Evolutionary conservation across 2,888 invertebrate species (phyloP), one percentile per base, ranked within the genome.

Genomic region (Ceriagrion tenellum): DNA sequence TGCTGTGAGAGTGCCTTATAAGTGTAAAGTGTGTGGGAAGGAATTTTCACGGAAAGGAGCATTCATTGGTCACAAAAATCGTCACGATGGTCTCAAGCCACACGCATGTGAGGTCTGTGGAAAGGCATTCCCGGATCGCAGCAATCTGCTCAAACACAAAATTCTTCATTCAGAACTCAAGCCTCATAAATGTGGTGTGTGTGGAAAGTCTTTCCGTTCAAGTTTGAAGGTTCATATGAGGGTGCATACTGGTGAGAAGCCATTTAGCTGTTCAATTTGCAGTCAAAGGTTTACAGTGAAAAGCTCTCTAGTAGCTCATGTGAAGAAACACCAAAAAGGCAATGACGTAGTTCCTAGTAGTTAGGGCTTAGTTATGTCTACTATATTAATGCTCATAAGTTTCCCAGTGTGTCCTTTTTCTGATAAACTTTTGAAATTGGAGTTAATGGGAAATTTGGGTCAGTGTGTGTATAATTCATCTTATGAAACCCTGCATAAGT

Each of bases 21-120:
- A 95, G n/a, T 96, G 96, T 74, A 89, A 81, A 35, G 95, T 95
- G 35, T 96, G 96, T 95, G 95, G 95, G n/a, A 96, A 96, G 59
- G 95, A 95, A 89, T 96, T 96, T 95, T 95, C 95, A 55, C 95
- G 95, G 88, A 59, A 95, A 30, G 95, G 96, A 1, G 96, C 96
- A 89, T 95, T 96, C 56, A 95, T 95, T 95, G 95, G 95, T 35
- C 96, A 96, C 95, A 81, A 95, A 40, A 96, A 95, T 95, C 95
- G 95, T 40, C 96, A 96, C 95, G 90, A 95, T n/a, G 95, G 95
- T n/a, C 90, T 95, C 30, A 95, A 95, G 18, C 95, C 95, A 0
- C 95, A 95, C 74, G 95, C 95, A 55, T 96, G 96, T 95, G 95
- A 95, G 30, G 26, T 95, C 13, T 96, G 96, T 93, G 95, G 95